Evolutionary conservation across 2,888 invertebrate species (phyloP).

Genomic region (Phlogophora meticulosa): DNA sequence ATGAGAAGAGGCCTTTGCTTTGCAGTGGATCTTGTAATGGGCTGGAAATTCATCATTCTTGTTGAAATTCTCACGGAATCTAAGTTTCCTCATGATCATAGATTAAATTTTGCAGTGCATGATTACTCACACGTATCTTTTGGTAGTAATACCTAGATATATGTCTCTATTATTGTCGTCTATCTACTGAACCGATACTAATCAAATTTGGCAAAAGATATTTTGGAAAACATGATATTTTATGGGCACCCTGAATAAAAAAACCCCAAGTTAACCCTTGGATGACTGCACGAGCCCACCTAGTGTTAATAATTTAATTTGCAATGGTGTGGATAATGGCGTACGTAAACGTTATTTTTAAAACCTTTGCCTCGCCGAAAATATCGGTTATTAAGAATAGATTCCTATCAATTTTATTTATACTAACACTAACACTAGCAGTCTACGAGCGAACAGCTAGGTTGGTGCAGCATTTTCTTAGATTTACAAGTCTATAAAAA

Average conservation of each 20-base stretch:
- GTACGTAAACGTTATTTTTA: conserved; percentile 25
- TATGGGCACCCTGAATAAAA: conserved; percentile 21
- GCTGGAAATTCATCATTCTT: not conserved
- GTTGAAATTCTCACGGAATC: conserved; percentile 42
- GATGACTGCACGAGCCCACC: conserved; percentile 12
- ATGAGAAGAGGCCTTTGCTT: no score
- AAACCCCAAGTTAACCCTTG: not conserved
- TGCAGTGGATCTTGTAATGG: no score
- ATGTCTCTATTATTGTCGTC: not conserved
- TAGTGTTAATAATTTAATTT: conserved; percentile 36
- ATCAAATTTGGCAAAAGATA: conserved; percentile 4
- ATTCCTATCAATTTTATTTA: not conserved
- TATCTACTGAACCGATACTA: not conserved
- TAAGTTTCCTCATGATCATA: conserved; percentile 22
- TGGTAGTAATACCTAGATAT: no score
- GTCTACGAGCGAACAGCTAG: conserved; percentile 22
- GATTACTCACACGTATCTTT: no score
- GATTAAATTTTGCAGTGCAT: not conserved
- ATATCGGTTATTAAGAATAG: not conserved
- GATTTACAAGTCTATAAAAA: conserved; percentile 33
- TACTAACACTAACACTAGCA: conserved; percentile 21
- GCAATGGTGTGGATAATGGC: not conserved
- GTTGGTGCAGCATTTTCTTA: conserved; percentile 36
- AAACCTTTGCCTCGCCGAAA: conserved; percentile 12
- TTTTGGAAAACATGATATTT: conserved; percentile 30